Conservation (phyloP, 2,888 invertebrate genomes). For the Synanthedon myopaeformis region DNA sequence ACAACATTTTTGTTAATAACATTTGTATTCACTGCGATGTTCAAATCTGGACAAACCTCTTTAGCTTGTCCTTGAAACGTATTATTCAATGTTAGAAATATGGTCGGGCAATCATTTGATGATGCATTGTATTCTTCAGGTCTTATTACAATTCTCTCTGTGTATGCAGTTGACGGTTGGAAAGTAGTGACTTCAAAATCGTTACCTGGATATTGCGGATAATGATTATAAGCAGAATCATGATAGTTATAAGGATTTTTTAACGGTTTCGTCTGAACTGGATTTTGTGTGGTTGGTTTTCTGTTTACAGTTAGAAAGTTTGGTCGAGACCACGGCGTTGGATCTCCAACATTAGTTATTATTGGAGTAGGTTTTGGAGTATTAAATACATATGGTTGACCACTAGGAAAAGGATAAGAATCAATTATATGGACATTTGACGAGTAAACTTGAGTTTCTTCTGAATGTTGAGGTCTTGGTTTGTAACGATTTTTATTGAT, state of each 20-base stretch:
- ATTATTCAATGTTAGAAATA: conserved; percentile 66
- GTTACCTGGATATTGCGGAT: conserved; percentile 26
- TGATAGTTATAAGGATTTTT: conserved; percentile 39
- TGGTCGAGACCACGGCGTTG: conserved; percentile 34
- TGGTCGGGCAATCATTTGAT: conserved; percentile 66
- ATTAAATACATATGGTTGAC: conserved; percentile 41
- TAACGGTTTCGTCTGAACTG: conserved; percentile 34
- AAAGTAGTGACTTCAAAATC: conserved; percentile 55
- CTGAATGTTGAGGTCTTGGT: conserved; percentile 31
- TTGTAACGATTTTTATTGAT: conserved; percentile 21
- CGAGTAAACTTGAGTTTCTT: conserved; percentile 36
- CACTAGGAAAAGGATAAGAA: conserved; percentile 20
- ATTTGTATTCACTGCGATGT: conserved; percentile 78
- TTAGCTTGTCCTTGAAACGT: conserved; percentile 70
- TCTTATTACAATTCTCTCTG: conserved; percentile 58
- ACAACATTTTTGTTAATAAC: conserved; percentile 71
- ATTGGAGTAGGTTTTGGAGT: conserved; percentile 47
- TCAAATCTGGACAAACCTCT: conserved; percentile 76
- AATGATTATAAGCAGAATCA: conserved; percentile 26
- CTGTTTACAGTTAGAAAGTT: conserved; percentile 11
- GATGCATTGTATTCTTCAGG: conserved; percentile 57
- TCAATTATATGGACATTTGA: conserved; percentile 40
- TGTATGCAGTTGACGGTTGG: conserved; percentile 44
- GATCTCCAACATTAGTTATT: conserved; percentile 57
- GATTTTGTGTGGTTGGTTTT: conserved; percentile 38